Base-by-base conservation (phyloP, 2,888 invertebrate species). In the Machimus rusticus region DNA sequence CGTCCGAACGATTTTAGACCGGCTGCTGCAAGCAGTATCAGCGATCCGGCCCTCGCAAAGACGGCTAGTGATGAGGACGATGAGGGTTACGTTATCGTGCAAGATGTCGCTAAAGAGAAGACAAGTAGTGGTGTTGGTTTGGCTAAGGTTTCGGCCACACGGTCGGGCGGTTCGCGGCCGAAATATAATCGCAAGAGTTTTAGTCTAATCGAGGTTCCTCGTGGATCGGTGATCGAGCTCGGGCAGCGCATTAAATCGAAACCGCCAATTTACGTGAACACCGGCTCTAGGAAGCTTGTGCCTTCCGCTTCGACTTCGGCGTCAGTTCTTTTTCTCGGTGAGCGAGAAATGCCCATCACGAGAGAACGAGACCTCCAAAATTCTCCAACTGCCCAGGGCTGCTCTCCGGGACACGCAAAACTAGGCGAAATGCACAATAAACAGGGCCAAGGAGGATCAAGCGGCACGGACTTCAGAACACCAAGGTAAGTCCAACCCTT, bases 301-400 rank as follows among this genome's bases (percentile, higher is more conserved):
- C 19, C 82, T 34, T 81, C 81, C 51, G 46, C 79, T 31, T 28
- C 85, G 55, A 23, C 87, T 6, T 55, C 77, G 46, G n/a, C 86
- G 16, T 84, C 91, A 46, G 89, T 88, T 43, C 87, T 89, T 51
- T 90, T 91, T 88, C 89, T 92, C 16, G 92, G 91, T 12, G 90
- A 91, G 87, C 90, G 90, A 87, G 91, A 92, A 89, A 90, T 91
- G 91, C 91, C 91, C 28, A 90, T 91, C 66, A 90, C 91, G 16
- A 89, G 90, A 16, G 89, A 90, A 87, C 28, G 77, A 78, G 74
- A 85, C 23, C 39, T 74, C 87, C 88, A 88, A 74, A 87, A 87
- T 46, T 89, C 89, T 9, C 88, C 88, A 57, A 88, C 88, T 31
- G 86, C 88, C 5, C 89, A 87, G 82, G 88, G 76, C 34, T 34